Percentiles rank a stretch among this genome's conserved stretches.
These are phyloP conservation scores for Ophion obscuratus DNA, from an alignment of 2,888 invertebrate species.

Conservation along the genomic window DNA sequence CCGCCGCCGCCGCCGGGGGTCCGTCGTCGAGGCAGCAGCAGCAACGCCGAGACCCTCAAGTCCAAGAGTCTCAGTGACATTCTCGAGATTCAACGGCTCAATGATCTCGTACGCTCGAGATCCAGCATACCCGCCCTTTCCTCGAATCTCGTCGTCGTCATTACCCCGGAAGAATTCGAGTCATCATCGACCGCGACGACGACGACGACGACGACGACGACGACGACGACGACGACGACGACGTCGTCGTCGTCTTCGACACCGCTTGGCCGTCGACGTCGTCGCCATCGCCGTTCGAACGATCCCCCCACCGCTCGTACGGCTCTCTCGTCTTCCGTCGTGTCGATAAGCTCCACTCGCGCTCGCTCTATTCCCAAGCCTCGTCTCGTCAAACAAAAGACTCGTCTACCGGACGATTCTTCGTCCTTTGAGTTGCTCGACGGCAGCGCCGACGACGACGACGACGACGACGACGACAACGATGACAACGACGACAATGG, in stretches of 20 bases:
- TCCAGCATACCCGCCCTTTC: constrained; percentile 90
- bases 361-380: constrained; percentile 85
- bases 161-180: constrained; percentile 64
- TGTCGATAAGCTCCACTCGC: not conserved
- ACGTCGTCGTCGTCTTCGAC: too few relatives aligned
- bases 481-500: not conserved
- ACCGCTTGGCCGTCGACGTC: too few relatives aligned
- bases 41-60: constrained; percentile 85
- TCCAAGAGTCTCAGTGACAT: constrained; percentile 94
- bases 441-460: constrained; percentile 85
- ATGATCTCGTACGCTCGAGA: constrained; percentile 88
- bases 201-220: too few relatives aligned
- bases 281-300: too few relatives aligned
- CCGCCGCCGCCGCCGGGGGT: too few relatives aligned
- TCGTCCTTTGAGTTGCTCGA: constrained; percentile 70
- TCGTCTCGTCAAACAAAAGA: constrained; percentile 93
- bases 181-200: constrained; percentile 69
- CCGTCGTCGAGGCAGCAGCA: not conserved
- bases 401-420: constrained; percentile 89
- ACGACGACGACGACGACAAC: constrained; percentile 85
- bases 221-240: too few relatives aligned
- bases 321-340: constrained; percentile 1
- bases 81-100: constrained; percentile 89
- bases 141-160: constrained; percentile 73
- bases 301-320: not conserved